Evolutionary conservation across 1,140 invertebrate genomes (phyloP), one percentile per base, ranked within the genome.

Genomic region (Antheraea pernyi): DNA sequence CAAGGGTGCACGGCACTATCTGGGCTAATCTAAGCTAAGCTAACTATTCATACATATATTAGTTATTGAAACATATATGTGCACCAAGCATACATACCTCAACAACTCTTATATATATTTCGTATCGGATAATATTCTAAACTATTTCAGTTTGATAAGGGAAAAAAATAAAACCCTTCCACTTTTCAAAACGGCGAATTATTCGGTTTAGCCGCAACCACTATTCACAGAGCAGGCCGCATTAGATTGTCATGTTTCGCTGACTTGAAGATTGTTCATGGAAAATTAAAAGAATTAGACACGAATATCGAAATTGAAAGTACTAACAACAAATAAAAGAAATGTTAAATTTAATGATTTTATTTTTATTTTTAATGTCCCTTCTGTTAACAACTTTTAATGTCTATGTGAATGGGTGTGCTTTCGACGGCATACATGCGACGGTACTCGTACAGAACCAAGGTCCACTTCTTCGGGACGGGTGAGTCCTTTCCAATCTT

Each of bases 381-480:
- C 4, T 39, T 36, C 42, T n/a, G 7, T 39, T 65, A 22, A 42
- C 39, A 65, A 65, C 10, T 19, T 48, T 30, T 16, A 65, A 46
- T 66, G 72, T 66, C 58, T 68, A 19, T 62, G 69, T 6, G 19
- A 7, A 59, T 71, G 66, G 9, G 62, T n/a, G 19, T 73, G 68
- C 67, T 74, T 74, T 18, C 69, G 66, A 0, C 67, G 22, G 19
- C 63, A 63, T 46, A 59, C 13, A 58, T 58, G 68, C 1, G 63
- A 30, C 0, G 68, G 64, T 19, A 75, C 69, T 9, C 61, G 39
- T 7, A 80, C 53, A 10, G 70, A 16, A 22, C 70, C 70, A 4
- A 91, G 73, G 64, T 91, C 86, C 16, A 91, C 78, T 82, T 89
- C 88, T 67, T 91, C 88, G 0, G 88, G 86, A 2, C 76, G 65